Percentiles rank a stretch among this genome's conserved stretches.
These are phyloP conservation scores for Nomada fabriciana DNA, from an alignment of 2,888 invertebrate genomes.

Conservation along the genomic window DNA sequence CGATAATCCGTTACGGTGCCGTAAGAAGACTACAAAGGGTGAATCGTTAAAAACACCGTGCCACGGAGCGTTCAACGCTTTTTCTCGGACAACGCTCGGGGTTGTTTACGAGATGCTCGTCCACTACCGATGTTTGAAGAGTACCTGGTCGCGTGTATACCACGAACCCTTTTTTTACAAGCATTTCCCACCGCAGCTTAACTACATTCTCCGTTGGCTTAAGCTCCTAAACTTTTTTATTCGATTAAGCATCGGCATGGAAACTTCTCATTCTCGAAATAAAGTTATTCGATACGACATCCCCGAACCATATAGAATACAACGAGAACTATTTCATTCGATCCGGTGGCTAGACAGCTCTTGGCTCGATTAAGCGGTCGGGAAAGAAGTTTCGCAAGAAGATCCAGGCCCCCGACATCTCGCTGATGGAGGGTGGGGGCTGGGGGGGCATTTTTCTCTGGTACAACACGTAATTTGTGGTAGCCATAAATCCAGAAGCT, in stretches of 20 bases:
- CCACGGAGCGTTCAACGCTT: slow-evolving; percentile 22
- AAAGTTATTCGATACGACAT: too few relatives aligned
- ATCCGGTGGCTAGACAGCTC: neutral
- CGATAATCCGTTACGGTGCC: slow-evolving; percentile 53
- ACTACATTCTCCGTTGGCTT: neutral
- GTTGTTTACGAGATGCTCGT: slow-evolving; percentile 45
- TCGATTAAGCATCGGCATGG: too few relatives aligned
- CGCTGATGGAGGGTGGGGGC: neutral
- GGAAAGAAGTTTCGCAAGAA: slow-evolving; percentile 25
- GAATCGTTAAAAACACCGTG: slow-evolving; percentile 54
- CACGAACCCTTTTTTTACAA: slow-evolving; percentile 17
- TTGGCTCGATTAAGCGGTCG: slow-evolving; percentile 4
- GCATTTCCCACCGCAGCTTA: slow-evolving; percentile 1
- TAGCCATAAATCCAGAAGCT: slow-evolving; percentile 59
- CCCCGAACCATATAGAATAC: too few relatives aligned
- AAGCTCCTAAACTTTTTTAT: neutral
- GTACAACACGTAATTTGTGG: slow-evolving; percentile 63
- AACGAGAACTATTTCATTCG: neutral
- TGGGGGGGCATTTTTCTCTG: slow-evolving; percentile 33
- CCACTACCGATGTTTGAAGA: slow-evolving; percentile 24
- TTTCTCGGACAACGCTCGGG: slow-evolving; percentile 13
- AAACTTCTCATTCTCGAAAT: too few relatives aligned
- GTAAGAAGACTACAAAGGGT: slow-evolving; percentile 47
- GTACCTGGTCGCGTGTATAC: slow-evolving; percentile 8
- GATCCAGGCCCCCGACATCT: neutral